Evolutionary conservation across 2,888 invertebrate genomes (phyloP).

Genomic region (Eupelmus urozonus): DNA sequence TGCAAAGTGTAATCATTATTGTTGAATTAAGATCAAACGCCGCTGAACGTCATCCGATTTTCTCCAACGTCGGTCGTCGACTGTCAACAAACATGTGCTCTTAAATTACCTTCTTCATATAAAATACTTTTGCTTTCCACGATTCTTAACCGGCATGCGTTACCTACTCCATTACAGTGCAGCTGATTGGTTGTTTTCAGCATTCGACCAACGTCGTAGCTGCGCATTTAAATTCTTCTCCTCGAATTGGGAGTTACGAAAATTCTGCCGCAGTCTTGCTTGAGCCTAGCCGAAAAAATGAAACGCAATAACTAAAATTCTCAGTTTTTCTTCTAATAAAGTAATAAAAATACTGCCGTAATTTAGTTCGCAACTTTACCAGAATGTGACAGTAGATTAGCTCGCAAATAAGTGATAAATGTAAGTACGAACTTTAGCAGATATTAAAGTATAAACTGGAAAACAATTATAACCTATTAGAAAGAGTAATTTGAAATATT

Average conservation of each 20-base stretch:
- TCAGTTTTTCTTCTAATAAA: neutral
- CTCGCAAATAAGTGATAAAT: neutral
- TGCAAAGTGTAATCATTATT: no score
- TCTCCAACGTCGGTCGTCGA: no score
- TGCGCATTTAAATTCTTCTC: constrained; percentile 26
- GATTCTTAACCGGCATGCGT: no score
- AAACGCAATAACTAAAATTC: constrained; percentile 26
- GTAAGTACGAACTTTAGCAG: neutral
- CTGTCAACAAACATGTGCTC: constrained; percentile 18
- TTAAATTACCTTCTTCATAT: neutral
- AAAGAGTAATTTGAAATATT: constrained; percentile 5
- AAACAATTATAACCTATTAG: neutral
- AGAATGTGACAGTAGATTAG: no score
- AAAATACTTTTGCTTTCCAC: no score
- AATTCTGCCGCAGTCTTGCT: constrained; percentile 13
- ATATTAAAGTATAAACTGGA: no score
- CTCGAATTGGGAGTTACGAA: constrained; percentile 12
- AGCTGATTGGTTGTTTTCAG: constrained; percentile 6
- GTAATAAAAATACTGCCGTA: neutral
- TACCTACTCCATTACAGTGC: no score
- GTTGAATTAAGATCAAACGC: no score
- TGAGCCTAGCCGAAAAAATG: constrained; percentile 12
- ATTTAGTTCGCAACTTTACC: neutral
- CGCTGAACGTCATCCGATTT: no score
- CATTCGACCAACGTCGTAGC: neutral